Percentiles rank a stretch among this genome's conserved stretches.
These are phyloP conservation scores for Nannobrachium achirus DNA, from an alignment of 2,113 vertebrate species.

Conservation along the genomic window DNA sequence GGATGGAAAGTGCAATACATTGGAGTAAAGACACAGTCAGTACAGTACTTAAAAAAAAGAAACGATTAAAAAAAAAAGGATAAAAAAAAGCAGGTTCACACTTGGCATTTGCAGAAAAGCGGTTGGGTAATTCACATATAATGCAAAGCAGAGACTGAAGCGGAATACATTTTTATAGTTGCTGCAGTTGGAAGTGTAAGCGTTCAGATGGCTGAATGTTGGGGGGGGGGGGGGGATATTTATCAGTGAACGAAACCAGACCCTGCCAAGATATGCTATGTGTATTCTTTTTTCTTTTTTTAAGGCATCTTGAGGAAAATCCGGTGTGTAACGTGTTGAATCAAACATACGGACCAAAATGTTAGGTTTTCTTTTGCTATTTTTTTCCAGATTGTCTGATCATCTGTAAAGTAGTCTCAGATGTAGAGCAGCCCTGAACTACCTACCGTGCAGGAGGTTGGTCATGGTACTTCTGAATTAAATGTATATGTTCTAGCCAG, in stretches of 20 bases:
- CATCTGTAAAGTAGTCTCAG: neutral
- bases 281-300: neutral
- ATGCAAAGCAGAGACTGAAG: constrained; percentile 10
- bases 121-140: constrained; percentile 18
- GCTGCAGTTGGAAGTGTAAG: constrained; percentile 1
- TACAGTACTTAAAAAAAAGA: neutral
- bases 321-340: no score
- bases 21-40: neutral
- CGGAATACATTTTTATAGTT: neutral
- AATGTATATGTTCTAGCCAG: no score
- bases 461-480: no score
- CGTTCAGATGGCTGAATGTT: neutral
- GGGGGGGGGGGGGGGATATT: no score
- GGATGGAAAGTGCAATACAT: neutral
- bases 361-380: no score
- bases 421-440: neutral
- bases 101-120: constrained; percentile 33
- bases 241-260: neutral
- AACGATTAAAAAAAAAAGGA: neutral
- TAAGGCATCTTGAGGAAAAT: neutral
- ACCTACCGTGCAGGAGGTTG: neutral
- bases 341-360: no score
- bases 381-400: no score
- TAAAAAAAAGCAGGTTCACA: neutral
- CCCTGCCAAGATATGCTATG: neutral